Base-by-base conservation (phyloP, 2,797 vertebrate species). In the Chloroceryle inda region DNA sequence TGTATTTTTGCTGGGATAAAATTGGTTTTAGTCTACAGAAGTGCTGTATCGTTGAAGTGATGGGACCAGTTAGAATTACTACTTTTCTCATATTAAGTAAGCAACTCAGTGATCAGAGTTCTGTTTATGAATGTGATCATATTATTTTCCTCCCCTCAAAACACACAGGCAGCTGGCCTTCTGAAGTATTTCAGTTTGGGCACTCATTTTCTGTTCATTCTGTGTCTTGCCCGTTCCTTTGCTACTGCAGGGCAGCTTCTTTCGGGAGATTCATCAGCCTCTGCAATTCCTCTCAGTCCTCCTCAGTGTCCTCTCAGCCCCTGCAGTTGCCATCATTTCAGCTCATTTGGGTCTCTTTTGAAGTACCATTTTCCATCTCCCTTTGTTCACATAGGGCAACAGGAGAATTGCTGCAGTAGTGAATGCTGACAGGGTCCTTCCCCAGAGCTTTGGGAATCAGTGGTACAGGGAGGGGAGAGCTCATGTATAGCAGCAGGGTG, bases 11-110 rank as follows among this genome's bases (percentile, higher is more conserved):
- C 55, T 80, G 44, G 23, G 35, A 10, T 74, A 8, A 21, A 8
- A 0, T 47, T 76, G 45, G 5, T 85, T 1, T 59, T 31, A 1
- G 3, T 13, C 1, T 38, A 4, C 6, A 58, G 38, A 56, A 75
- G 13, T 53, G 42, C 31, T 73, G 50, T 50, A 80, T 79, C 13
- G 16, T 20, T 40, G 31, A 26, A 49, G 45, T 24, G 8, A 37
- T 23, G 10, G 37, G 10, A 22, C 13, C 13, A 40, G 6, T 53
- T 33, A 45, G 11, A 88, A 24, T 66, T 27, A 17, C 22, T 45
- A 1, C n/a, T 22, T 62, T 64, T 72, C 38, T 66, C 3, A 1
- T 61, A 12, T 35, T 82, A 58, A 93, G 27, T 45, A 49, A 62
- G 7, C 0, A 0, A 21, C 24, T 68, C 1, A 15, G 9, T 75